Conservation (phyloP, 2,888 invertebrate species). For the Argynnis bischoffii region DNA sequence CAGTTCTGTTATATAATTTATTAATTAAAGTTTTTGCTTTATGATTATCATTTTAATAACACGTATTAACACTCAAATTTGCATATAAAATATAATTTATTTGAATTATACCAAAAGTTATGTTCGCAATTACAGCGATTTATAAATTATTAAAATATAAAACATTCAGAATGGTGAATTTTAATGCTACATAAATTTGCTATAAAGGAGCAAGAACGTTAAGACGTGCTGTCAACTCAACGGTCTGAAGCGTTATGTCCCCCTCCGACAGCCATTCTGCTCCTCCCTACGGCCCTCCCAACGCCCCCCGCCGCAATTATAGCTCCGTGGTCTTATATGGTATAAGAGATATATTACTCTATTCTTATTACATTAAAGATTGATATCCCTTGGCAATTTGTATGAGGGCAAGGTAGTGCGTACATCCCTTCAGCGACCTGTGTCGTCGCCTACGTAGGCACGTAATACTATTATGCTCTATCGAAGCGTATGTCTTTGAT, state of each 20-base stretch:
- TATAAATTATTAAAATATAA: no score
- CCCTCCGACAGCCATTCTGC: conserved; percentile 74
- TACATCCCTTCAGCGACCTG: conserved; percentile 62
- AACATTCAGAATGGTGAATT: not conserved
- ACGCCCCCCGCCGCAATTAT: conserved; percentile 76
- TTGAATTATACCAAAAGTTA: no score
- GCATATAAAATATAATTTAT: no score
- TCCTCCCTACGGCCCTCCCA: conserved; percentile 77
- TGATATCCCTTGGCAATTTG: conserved; percentile 58
- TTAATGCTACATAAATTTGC: not conserved
- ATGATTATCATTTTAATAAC: no score
- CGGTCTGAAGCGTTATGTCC: conserved; percentile 69
- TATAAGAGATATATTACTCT: conserved; percentile 66
- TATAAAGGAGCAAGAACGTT: not conserved
- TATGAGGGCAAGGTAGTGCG: conserved; percentile 53
- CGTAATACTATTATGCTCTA: conserved; percentile 53
- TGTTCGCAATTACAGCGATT: no score
- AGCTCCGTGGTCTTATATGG: conserved; percentile 45
- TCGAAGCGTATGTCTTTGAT: conserved; percentile 32
- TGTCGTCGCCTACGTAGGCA: conserved; percentile 70
- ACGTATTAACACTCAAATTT: no score
- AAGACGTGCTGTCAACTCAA: conserved; percentile 55
- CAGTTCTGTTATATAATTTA: no score
- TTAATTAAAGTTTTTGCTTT: no score
- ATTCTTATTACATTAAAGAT: conserved; percentile 67